phyloP scores from a whole-genome alignment of 2,888 invertebrate genomes.

The Syritta pipiens region DNA sequence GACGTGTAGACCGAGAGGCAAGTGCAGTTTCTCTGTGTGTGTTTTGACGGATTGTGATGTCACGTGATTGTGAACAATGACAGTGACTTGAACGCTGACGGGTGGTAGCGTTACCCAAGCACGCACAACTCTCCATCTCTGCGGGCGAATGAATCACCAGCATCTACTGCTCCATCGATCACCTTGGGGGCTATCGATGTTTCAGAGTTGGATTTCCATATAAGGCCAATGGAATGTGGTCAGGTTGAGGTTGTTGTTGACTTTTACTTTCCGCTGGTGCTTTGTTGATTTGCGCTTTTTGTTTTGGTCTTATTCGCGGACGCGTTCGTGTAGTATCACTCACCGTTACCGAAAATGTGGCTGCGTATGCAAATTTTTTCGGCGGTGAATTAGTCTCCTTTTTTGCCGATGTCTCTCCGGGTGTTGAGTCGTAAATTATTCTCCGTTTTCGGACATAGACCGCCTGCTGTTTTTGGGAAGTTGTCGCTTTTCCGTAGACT shows the following conservation, averaged over 20 bases:
- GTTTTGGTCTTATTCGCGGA: not conserved
- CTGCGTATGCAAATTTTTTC: no score
- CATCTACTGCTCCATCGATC: constrained; percentile 22
- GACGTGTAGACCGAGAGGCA: constrained; percentile 2
- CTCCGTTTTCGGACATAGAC: no score
- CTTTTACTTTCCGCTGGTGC: constrained; percentile 49
- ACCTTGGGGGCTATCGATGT: constrained; percentile 18
- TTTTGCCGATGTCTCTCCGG: no score
- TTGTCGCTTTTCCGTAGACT: no score
- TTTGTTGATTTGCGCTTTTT: not conserved
- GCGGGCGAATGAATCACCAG: constrained; percentile 28
- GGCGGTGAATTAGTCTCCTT: no score
- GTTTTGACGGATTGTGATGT: not conserved
- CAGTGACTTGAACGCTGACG: not conserved
- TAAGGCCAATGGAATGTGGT: constrained; percentile 50
- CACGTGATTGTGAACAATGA: not conserved
- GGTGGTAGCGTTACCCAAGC: not conserved
- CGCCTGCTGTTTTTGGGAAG: no score
- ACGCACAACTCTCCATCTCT: not conserved
- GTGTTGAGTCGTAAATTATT: no score
- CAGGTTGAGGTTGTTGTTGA: constrained; percentile 38
- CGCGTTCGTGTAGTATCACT: no score
- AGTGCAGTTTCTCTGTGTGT: not conserved
- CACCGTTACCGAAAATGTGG: no score
- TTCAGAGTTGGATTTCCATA: constrained; percentile 21